A percentile compares a stretch with the other conserved stretches of the same genome.
Conservation (phyloP, 2,113 vertebrate genomes). For the Synodontis membranacea region DNA sequence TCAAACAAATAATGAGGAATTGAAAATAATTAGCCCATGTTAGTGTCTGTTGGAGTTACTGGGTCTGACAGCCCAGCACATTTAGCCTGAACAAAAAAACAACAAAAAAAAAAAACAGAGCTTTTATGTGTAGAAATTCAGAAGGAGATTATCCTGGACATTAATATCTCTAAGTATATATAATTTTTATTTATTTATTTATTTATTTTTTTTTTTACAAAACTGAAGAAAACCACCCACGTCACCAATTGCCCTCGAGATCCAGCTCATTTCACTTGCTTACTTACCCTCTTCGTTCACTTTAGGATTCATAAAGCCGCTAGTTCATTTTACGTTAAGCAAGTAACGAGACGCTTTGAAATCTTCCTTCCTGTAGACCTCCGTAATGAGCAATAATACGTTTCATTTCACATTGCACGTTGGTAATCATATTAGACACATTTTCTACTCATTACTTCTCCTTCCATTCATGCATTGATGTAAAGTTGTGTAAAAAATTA, state of each 20-base stretch:
- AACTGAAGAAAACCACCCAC: neutral
- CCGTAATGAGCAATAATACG: neutral
- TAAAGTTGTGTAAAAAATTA: neutral
- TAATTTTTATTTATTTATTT: too few relatives aligned
- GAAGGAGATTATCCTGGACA: neutral
- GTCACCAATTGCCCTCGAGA: neutral
- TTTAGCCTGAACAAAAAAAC: slow-evolving; percentile 66
- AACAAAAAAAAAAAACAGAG: too few relatives aligned
- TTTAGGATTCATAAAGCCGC: neutral
- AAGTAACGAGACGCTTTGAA: neutral
- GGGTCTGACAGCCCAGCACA: slow-evolving; percentile 76
- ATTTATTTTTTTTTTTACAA: neutral
- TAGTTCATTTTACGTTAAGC: neutral
- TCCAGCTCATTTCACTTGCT: neutral
- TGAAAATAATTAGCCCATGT: slow-evolving; percentile 77
- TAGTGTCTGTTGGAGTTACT: slow-evolving; percentile 72
- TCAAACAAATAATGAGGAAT: slow-evolving; percentile 75
- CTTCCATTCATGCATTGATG: neutral
- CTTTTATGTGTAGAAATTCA: neutral
- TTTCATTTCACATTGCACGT: neutral
- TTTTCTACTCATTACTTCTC: neutral
- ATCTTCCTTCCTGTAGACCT: neutral
- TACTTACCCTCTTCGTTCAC: neutral
- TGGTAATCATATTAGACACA: neutral
- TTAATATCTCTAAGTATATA: slow-evolving; percentile 37